A percentile compares a stretch with the other conserved stretches of the same genome.
Evolutionary conservation across 2,888 invertebrate species (phyloP).

Genomic region (Thelaira solivaga): DNA sequence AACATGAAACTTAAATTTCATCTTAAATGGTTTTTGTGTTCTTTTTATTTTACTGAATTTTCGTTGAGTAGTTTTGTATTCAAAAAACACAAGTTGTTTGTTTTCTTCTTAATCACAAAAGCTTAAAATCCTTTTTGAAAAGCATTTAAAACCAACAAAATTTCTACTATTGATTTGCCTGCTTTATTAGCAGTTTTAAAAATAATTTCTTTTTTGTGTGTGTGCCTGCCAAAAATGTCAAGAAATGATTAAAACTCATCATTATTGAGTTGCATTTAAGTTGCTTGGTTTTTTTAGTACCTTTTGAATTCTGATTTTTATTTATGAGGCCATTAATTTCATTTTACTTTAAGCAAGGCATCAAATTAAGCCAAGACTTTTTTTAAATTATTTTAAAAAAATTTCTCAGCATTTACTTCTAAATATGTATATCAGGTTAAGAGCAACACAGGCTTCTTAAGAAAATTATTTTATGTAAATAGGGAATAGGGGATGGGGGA

Average conservation of each 20-base stretch:
- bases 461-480: too few species aligned
- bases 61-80: neutral
- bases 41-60: neutral
- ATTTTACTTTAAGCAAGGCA: neutral
- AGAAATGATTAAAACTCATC: conserved; percentile 61
- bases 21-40: conserved; percentile 16
- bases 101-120: conserved; percentile 28
- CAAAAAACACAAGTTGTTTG: neutral
- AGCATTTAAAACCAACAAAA: neutral
- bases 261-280: conserved; percentile 58
- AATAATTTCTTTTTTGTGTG: neutral
- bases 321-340: conserved; percentile 55
- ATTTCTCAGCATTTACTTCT: too few species aligned
- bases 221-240: conserved; percentile 33
- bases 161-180: conserved; percentile 51
- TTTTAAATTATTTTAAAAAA: too few species aligned
- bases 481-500: too few species aligned
- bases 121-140: conserved; percentile 47
- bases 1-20: conserved; percentile 53
- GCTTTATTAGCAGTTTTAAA: conserved; percentile 53
- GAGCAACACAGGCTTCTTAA: too few species aligned
- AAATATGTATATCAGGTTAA: too few species aligned
- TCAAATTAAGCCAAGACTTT: neutral
- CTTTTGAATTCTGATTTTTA: conserved; percentile 19
- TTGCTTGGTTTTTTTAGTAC: neutral